Conservation (phyloP, 2,797 vertebrate species). For the Hippocampus kuda region DNA sequence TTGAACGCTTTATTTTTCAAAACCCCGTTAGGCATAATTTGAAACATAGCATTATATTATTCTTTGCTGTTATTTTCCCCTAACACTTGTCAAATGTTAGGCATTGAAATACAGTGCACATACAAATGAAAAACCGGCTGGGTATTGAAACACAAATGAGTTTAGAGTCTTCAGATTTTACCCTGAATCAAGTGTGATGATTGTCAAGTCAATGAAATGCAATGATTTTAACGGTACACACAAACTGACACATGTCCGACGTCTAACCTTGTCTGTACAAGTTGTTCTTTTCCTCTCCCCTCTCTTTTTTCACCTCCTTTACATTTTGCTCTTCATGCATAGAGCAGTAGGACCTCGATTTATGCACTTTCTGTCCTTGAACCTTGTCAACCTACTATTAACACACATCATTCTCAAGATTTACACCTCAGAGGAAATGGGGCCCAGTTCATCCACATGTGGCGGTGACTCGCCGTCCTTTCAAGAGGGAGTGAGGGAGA, state of each 20-base stretch:
- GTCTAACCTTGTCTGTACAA: constrained; percentile 9
- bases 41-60: neutral
- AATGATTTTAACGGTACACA: neutral
- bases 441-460: constrained; percentile 38
- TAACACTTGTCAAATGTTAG: neutral
- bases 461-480: constrained; percentile 33
- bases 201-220: neutral
- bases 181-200: neutral
- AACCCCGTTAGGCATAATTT: too few relatives aligned
- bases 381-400: constrained; percentile 37
- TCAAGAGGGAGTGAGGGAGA: constrained; percentile 9
- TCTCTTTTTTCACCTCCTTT: constrained; percentile 16
- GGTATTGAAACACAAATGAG: neutral
- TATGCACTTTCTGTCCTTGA: constrained; percentile 19
- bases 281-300: constrained; percentile 29
- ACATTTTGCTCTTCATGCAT: constrained; percentile 11
- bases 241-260: constrained; percentile 20
- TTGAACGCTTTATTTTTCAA: too few relatives aligned
- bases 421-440: constrained; percentile 43
- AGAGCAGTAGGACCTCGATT: constrained; percentile 32
- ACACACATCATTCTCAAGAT: constrained; percentile 40
- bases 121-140: neutral
- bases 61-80: neutral
- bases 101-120: neutral
- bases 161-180: neutral